Evolutionary conservation across 2,113 vertebrate species (phyloP), one percentile per base, ranked within the genome.

Genomic region (Canis aureus): DNA sequence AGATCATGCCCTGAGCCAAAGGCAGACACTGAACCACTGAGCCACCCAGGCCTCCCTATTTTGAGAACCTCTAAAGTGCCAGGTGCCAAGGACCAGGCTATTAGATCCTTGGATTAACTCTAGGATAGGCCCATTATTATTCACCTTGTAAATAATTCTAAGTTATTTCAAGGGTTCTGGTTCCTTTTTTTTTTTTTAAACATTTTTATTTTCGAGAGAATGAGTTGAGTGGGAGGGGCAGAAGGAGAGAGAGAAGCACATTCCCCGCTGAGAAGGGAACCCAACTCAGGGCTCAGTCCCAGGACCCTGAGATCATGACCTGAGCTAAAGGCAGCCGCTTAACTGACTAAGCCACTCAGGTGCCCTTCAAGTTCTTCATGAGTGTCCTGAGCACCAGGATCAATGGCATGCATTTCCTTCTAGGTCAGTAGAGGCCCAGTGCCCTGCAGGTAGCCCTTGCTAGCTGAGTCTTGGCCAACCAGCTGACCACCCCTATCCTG

Each of bases 61-160:
- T 22, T 38, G 57, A 78, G 51, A 29, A 32, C n/a, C 7, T 49
- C 5, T 4, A 8, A 9, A 7, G n/a, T 49, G 17, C 62, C 38
- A 20, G 51, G 13, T 15, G 7, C 60, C 3, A 19, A 74, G 78
- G 27, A 12, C 79, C 6, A 0, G 17, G 38, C 79, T 4, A 0
- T 22, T 0, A 2, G 53, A 4, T 35, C 27, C 23, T 22, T 11
- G 55, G 11, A 0, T 9, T 3, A n/a, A 7, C 49, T 12, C 11
- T 11, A 12, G 55, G 11, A 0, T 19, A 23, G 7, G 3, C 23
- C 19, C 8, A 1, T 11, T 17, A 5, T 5, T 2, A 12, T 7
- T 35, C 19, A 22, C 8, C 43, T 62, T 6, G 11, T n/a, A 15
- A 43, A 3, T 1, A 3, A 19, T 13, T 27, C n/a, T 51, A 1